Conservation (phyloP, 2,797 vertebrate species). For the Cynodonichthys magdalenae region DNA sequence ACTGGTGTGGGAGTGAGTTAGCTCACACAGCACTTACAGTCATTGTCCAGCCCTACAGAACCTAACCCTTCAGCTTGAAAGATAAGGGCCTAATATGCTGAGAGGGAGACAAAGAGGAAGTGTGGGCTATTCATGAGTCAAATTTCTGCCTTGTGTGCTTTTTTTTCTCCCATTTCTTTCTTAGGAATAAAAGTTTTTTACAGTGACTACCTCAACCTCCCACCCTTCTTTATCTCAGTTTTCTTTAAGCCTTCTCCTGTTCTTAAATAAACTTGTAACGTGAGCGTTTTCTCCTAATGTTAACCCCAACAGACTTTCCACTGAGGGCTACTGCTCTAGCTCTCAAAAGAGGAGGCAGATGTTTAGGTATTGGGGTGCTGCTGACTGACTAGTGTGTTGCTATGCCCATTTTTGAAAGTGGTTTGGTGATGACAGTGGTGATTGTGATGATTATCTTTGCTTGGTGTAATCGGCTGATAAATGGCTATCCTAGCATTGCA, state of each 20-base stretch:
- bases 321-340: constrained; percentile 93
- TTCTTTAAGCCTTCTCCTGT: constrained; percentile 45
- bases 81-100: constrained; percentile 47
- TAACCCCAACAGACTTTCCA: constrained; percentile 92
- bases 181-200: constrained; percentile 51
- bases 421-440: constrained; percentile 80
- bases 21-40: constrained; percentile 27
- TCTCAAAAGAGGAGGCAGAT: constrained; percentile 95
- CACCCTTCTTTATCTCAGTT: constrained; percentile 27
- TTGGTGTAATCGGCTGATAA: constrained; percentile 78
- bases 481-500: constrained; percentile 77
- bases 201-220: constrained; percentile 44
- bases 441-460: constrained; percentile 79
- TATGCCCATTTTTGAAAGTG: constrained; percentile 80
- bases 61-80: constrained; percentile 37
- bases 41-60: constrained; percentile 12
- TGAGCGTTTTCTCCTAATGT: constrained; percentile 79
- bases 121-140: constrained; percentile 40
- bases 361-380: constrained; percentile 90
- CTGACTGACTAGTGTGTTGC: constrained; percentile 79
- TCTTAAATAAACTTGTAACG: constrained; percentile 75
- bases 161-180: constrained; percentile 22
- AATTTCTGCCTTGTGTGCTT: constrained; percentile 55
- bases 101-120: constrained; percentile 34
- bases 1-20: constrained; percentile 12